A percentile compares a stretch with the other conserved stretches of the same genome.
Evolutionary conservation across 2,888 invertebrate species (phyloP).

Genomic region (Polydrusus cervinus): DNA sequence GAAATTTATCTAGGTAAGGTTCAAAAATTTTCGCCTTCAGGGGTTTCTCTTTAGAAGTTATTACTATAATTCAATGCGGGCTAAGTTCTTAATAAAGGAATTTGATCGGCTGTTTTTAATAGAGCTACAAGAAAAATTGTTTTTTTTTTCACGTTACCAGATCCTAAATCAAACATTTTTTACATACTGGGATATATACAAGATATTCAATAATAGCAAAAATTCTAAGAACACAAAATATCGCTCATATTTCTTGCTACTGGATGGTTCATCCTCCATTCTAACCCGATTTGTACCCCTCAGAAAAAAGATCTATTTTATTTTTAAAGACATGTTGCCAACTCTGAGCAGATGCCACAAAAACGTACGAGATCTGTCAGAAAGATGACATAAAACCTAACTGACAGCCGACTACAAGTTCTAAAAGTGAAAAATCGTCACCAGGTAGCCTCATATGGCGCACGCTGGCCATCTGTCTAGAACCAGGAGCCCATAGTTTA

Average conservation of each 20-base stretch:
- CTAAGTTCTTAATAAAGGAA: too few relatives aligned
- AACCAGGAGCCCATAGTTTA: conserved; percentile 47
- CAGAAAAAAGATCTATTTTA: neutral
- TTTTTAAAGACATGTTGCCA: neutral
- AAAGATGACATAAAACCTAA: conserved; percentile 42
- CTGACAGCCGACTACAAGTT: conserved; percentile 46
- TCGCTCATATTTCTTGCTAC: too few relatives aligned
- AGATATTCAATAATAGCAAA: too few relatives aligned
- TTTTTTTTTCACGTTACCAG: too few relatives aligned
- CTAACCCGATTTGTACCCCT: neutral
- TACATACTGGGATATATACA: too few relatives aligned
- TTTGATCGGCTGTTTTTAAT: too few relatives aligned
- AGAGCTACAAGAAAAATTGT: too few relatives aligned
- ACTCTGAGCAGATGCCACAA: conserved; percentile 17
- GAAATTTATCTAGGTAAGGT: neutral
- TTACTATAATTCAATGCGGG: too few relatives aligned
- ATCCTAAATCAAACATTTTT: too few relatives aligned
- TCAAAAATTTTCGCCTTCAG: neutral
- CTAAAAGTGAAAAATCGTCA: conserved; percentile 49
- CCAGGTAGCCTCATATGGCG: conserved; percentile 51
- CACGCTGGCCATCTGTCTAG: conserved; percentile 48
- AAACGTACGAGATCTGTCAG: conserved; percentile 45
- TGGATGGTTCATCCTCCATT: neutral
- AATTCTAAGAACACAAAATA: too few relatives aligned
- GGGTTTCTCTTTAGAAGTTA: neutral